Base-by-base conservation (phyloP, 2,888 invertebrate species). In the Dolichopus griseipennis region DNA sequence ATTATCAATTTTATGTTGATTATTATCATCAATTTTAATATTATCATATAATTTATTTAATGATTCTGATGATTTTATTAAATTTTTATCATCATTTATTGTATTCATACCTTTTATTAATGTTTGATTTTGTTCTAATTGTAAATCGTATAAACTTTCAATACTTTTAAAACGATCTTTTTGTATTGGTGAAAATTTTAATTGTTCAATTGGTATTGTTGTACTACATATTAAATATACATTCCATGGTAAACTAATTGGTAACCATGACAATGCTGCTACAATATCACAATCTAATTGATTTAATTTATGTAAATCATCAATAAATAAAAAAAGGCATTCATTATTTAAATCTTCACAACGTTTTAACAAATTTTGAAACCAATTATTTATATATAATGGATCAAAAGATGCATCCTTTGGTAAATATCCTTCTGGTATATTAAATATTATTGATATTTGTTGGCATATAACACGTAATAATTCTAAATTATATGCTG, bases 371-470 rank as follows among this genome's bases (percentile, higher is more conserved):
- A 93, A 83, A 77, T 88, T 89, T 81, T 90, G 90, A 78, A 92
- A 92, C 92, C 93, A 93, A 79, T 90, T 91, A 82, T 91, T 91
- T 73, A 92, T 88, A 77, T 92, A 92, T 68, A 91, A 81, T 5
- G 92, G 91, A 82, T 93, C 92, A 75, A 92, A 92, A 71, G 91
- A 91, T 21, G 91, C 91, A 73, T 92, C 91, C 77, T 90, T 90
- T 8, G 92, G 92, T 69, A 92, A 78, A 77, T 89, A 90, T 6
- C 90, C 90, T 77, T 90, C 90, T n/a, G 90, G 90, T 82, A 89
- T 86, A 77, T 91, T 89, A 69, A 91, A 85, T 67, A 92, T 87
- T 74, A 92, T 90, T 67, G 91, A 90, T 75, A 92, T 87, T 79
- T 93, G 92, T 79, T 92, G 90, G 81, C 92, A 93, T 76, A 92